These are phyloP conservation scores for Tortrix viridana DNA, from an alignment of 2,888 invertebrate species.

Conservation along the genomic window DNA sequence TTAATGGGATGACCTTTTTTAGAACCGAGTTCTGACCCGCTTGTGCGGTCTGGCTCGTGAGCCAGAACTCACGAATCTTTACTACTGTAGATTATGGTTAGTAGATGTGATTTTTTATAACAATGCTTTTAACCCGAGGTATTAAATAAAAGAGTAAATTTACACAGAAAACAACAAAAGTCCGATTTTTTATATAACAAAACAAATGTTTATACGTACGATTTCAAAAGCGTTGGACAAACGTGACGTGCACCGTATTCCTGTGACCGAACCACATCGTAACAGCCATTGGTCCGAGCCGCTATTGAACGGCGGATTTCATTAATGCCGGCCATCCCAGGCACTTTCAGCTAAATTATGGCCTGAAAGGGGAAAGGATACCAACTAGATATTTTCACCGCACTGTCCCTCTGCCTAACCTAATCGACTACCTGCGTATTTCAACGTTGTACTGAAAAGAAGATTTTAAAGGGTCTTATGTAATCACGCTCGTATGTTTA, in stretches of 20 bases:
- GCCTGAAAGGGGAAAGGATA: slow-evolving; percentile 37
- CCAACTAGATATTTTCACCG: slow-evolving; percentile 29
- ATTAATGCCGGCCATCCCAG: slow-evolving; percentile 38
- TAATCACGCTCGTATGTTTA: not conserved
- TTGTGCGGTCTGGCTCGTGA: too few species aligned
- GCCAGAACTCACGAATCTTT: too few species aligned
- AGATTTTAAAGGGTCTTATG: slow-evolving; percentile 26
- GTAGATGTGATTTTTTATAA: too few species aligned
- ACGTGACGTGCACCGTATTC: slow-evolving; percentile 1
- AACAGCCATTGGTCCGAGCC: slow-evolving; percentile 2
- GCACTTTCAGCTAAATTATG: slow-evolving; percentile 37
- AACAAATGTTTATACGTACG: not conserved
- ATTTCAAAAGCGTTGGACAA: not conserved
- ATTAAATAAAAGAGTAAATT: too few species aligned
- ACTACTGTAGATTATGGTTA: too few species aligned
- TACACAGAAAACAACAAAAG: too few species aligned
- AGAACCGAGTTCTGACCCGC: too few species aligned
- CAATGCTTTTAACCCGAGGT: too few species aligned
- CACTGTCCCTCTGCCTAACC: slow-evolving; percentile 37
- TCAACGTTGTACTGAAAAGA: slow-evolving; percentile 29
- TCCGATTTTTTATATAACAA: too few species aligned
- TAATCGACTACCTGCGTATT: slow-evolving; percentile 34
- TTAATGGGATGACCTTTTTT: too few species aligned
- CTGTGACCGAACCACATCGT: slow-evolving; percentile 1
- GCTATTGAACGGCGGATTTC: slow-evolving; percentile 32